Conservation (phyloP, 2,888 invertebrate genomes). For the Sussaba pulchella region DNA sequence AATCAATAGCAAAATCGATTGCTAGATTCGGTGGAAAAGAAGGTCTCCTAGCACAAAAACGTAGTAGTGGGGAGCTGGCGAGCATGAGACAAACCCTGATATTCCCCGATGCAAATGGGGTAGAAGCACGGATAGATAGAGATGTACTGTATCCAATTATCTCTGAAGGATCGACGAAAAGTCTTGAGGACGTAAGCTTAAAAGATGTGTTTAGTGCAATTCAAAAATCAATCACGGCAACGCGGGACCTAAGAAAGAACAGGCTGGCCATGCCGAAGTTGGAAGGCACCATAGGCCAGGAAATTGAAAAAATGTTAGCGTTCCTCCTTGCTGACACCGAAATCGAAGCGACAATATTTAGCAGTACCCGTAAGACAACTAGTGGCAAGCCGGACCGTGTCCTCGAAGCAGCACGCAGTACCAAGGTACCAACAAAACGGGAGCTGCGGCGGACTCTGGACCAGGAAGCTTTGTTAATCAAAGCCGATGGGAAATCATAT, state of each 20-base stretch:
- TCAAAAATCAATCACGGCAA: background rate
- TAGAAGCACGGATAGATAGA: constrained; percentile 39
- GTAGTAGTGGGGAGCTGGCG: constrained; percentile 38
- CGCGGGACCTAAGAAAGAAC: background rate
- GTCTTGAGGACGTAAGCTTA: background rate
- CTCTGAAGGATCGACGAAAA: background rate
- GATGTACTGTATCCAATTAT: constrained; percentile 33
- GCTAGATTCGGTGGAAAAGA: constrained; percentile 21
- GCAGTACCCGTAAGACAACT: too few species aligned
- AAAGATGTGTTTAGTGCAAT: background rate
- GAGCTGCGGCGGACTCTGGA: background rate
- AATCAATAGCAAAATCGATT: background rate
- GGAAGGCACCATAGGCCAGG: background rate
- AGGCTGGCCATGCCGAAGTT: constrained; percentile 10
- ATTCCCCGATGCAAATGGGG: constrained; percentile 62
- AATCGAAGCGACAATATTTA: background rate
- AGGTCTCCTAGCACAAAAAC: constrained; percentile 29
- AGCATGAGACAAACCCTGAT: constrained; percentile 63
- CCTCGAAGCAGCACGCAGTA: too few species aligned
- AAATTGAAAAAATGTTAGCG: background rate
- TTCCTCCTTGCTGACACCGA: background rate
- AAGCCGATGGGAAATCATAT: constrained; percentile 42
- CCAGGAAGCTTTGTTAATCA: background rate
- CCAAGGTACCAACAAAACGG: background rate
- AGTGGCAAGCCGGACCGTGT: too few species aligned